A percentile compares a stretch with the other conserved stretches of the same genome.
Evolutionary conservation across 2,888 invertebrate species (phyloP).

Genomic region (Drosophila antonietae): DNA sequence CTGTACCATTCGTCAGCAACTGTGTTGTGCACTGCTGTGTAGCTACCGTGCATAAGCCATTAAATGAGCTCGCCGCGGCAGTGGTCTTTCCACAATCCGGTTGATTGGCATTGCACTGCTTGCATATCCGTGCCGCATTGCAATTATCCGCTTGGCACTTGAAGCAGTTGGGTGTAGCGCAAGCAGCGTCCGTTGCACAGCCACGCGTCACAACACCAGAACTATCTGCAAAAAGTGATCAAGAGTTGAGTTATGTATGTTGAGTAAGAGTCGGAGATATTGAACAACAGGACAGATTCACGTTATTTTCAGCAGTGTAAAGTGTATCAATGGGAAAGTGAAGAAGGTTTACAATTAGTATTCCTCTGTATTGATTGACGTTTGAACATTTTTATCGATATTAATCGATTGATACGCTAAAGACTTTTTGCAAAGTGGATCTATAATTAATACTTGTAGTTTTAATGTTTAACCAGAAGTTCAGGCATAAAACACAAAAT

Average conservation of each 20-base stretch:
- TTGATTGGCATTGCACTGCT: constrained; percentile 55
- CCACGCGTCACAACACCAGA: constrained; percentile 57
- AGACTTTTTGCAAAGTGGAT: too few species aligned
- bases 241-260: neutral
- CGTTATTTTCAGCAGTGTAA: too few species aligned
- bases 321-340: too few species aligned
- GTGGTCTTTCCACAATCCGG: constrained; percentile 57
- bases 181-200: constrained; percentile 33
- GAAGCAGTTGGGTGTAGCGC: constrained; percentile 18
- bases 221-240: constrained; percentile 16
- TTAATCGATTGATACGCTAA: too few species aligned
- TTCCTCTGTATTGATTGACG: too few species aligned
- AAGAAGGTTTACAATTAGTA: too few species aligned
- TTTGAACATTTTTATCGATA: too few species aligned
- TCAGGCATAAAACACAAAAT: too few species aligned
- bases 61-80: constrained; percentile 11
- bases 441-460: too few species aligned
- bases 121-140: constrained; percentile 65
- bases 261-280: neutral
- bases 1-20: constrained; percentile 24
- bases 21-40: constrained; percentile 50
- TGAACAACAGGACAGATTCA: too few species aligned
- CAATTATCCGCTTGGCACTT: constrained; percentile 41
- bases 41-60: constrained; percentile 50
- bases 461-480: too few species aligned